Percentiles rank a stretch among this genome's conserved stretches.
Conservation (phyloP, 1,140 invertebrate genomes). For the Drosophila nigromelanica region DNA sequence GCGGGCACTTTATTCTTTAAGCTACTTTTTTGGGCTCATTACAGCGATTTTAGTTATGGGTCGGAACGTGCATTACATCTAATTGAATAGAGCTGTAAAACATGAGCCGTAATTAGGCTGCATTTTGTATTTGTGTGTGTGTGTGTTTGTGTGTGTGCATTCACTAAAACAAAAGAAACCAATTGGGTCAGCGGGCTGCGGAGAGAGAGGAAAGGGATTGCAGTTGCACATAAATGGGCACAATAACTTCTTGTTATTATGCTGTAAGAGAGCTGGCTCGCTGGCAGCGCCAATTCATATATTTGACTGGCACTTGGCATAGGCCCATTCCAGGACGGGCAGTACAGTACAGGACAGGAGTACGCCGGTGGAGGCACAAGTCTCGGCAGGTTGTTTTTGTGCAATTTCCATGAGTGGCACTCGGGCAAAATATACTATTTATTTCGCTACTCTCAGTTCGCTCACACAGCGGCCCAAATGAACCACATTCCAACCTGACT, state of each 20-base stretch:
- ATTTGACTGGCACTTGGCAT: slow-evolving; percentile 77
- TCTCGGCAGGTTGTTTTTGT: slow-evolving; percentile 64
- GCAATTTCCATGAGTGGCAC: slow-evolving; percentile 81
- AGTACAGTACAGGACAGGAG: no score
- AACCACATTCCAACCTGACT: slow-evolving; percentile 67
- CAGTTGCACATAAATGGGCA: slow-evolving; percentile 68
- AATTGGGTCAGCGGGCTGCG: slow-evolving; percentile 39
- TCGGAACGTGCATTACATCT: slow-evolving; percentile 63
- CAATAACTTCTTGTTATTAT: slow-evolving; percentile 78
- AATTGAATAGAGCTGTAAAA: slow-evolving; percentile 65
- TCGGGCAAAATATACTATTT: slow-evolving; percentile 81
- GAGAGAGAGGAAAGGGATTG: slow-evolving; percentile 13
- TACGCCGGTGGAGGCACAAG: neutral
- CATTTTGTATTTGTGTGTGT: slow-evolving; percentile 7
- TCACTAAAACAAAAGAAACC: slow-evolving; percentile 29
- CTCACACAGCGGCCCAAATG: slow-evolving; percentile 61
- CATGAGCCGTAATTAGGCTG: slow-evolving; percentile 47
- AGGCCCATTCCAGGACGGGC: slow-evolving; percentile 29
- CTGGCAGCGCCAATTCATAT: slow-evolving; percentile 69
- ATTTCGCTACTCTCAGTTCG: slow-evolving; percentile 67
- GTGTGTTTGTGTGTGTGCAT: slow-evolving; percentile 7
- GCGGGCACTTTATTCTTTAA: neutral
- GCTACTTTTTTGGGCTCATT: slow-evolving; percentile 17
- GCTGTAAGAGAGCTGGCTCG: slow-evolving; percentile 54
- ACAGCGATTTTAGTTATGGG: slow-evolving; percentile 30